phyloP scores from a whole-genome alignment of 2,888 invertebrate genomes.

The Thysanoteuthis rhombus region DNA sequence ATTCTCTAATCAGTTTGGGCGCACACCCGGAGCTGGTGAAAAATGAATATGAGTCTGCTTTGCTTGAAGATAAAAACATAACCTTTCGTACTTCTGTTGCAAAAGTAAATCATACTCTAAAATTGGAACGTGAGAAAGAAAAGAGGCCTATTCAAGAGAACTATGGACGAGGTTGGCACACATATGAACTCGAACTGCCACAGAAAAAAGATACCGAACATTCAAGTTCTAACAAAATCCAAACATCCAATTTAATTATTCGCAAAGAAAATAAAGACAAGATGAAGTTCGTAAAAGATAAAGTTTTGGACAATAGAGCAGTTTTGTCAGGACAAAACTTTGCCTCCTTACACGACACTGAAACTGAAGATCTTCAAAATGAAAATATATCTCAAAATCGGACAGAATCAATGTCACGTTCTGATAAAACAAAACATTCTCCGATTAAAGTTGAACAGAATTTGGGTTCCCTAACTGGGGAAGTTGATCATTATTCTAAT shows the following conservation, averaged over 20 bases:
- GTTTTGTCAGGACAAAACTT: not conserved
- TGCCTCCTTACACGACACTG: not conserved
- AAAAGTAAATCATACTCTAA: not conserved
- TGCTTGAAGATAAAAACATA: not conserved
- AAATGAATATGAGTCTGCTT: not conserved
- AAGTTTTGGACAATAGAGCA: not conserved
- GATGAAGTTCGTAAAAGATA: no score
- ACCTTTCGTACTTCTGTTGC: not conserved
- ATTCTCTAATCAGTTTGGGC: not conserved
- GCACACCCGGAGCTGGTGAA: not conserved
- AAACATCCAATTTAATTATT: not conserved
- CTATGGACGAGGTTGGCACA: not conserved
- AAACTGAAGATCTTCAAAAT: not conserved
- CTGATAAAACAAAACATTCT: not conserved
- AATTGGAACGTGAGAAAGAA: no score
- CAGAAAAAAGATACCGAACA: not conserved
- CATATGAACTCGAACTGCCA: not conserved
- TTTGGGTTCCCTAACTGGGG: not conserved
- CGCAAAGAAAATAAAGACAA: not conserved
- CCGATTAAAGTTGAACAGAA: not conserved
- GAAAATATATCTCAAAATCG: not conserved
- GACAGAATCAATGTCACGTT: not conserved
- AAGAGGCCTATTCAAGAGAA: not conserved
- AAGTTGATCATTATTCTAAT: not conserved
- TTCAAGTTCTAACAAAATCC: not conserved